Evolutionary conservation across 2,113 vertebrate species (phyloP).

Genomic region (Tachycineta bicolor): DNA sequence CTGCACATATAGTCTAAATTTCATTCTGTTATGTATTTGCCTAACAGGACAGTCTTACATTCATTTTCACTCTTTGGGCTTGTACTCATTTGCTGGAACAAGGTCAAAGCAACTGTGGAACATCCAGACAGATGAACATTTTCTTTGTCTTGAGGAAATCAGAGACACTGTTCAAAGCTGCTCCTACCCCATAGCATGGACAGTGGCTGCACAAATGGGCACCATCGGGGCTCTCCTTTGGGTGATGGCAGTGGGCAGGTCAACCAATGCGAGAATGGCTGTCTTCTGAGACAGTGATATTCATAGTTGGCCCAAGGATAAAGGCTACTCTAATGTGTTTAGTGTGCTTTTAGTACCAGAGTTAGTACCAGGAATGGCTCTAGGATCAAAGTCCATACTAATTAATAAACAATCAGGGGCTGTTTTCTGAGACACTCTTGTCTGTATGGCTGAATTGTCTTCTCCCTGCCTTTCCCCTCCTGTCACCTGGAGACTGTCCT

Average conservation of each 20-base stretch:
- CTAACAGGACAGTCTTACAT: background rate
- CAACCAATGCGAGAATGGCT: background rate
- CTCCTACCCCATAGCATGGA: background rate
- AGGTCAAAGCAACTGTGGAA: background rate
- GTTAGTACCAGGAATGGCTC: background rate
- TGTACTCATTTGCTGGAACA: background rate
- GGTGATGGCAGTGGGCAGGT: background rate
- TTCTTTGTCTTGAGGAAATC: background rate
- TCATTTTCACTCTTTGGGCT: background rate
- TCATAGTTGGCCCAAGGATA: background rate
- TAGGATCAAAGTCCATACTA: background rate
- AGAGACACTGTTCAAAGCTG: background rate
- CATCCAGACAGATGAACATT: background rate
- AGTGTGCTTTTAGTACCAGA: background rate
- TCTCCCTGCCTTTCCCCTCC: background rate
- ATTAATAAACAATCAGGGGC: background rate
- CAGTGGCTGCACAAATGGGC: background rate
- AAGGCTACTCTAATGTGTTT: fast-evolving
- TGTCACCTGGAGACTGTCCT: background rate
- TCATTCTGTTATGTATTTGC: background rate
- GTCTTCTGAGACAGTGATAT: background rate
- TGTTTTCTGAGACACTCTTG: background rate
- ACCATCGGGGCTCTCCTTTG: fast-evolving
- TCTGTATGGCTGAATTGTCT: background rate
- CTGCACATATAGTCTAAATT: background rate